Evolutionary conservation across 2,888 invertebrate genomes (phyloP), one percentile per base, ranked within the genome.

Genomic region (Palloptera scutellata): DNA sequence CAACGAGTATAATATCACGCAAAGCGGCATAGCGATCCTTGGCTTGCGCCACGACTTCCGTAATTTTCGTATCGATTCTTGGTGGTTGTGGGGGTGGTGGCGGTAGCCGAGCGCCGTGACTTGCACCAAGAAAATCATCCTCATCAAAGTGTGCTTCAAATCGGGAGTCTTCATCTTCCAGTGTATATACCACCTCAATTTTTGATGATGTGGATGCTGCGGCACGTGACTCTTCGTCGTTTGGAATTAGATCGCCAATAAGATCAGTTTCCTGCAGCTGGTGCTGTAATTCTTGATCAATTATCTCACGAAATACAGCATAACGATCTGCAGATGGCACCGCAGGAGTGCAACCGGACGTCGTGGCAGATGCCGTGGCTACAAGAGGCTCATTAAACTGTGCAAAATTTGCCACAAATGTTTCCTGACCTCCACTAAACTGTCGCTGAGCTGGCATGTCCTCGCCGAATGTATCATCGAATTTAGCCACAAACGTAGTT

Each of bases 231-330:
- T 67, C 71, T 30, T 74, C 72, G 20, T 61, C 65, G 0, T 76
- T 75, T 1, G 78, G 75, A 9, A 78, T 77, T 1, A 80, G 66
- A 70, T 81, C 81, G 0, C 81, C 81, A 74, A 81, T 78, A 0
- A 81, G 73, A 70, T 81, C 81, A 1, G 81, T 83, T 62, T 80
- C 77, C 69, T 80, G 77, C 75, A 77, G 81, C 80, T 90, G 89
- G 20, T 86, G 86, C 79, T 90, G 89, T 41, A 90, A 83, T 74
- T 91, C 91, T 80, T 92, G 92, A 77, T 93, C 91, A 74, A 94
- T 91, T 74, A 94, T 89, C 86, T 96, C 95, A 70, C 95, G 88
- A 78, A 96, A 95, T 0, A 92, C 95, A 0, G 95, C 95, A 81
- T 96, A 96, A 75, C 93, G 89, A 80, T 95, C 95, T 78, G 91